Percentiles rank a stretch among this genome's conserved stretches.
These are phyloP conservation scores for Drosophila fungiperda DNA, from an alignment of 2,888 invertebrate species.

Conservation along the genomic window DNA sequence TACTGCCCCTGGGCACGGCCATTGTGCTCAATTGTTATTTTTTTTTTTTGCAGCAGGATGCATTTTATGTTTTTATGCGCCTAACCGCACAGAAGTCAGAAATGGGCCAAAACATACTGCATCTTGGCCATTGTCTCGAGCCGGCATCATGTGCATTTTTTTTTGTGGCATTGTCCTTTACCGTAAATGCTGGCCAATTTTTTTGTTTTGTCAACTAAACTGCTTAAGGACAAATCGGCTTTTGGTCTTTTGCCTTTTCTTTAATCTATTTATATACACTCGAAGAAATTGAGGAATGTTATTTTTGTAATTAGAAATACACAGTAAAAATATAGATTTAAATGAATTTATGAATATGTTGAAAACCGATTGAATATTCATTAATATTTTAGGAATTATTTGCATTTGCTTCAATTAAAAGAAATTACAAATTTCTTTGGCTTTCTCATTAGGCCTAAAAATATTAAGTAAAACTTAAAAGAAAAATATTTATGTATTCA, in stretches of 20 bases:
- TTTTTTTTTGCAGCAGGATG: slow-evolving; percentile 41
- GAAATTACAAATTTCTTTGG: no score
- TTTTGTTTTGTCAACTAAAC: slow-evolving; percentile 39
- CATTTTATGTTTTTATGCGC: slow-evolving; percentile 37
- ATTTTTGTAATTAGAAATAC: background rate
- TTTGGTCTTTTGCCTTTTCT: background rate
- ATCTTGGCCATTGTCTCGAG: slow-evolving; percentile 28
- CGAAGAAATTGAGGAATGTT: background rate
- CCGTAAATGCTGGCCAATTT: slow-evolving; percentile 46
- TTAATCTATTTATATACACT: background rate
- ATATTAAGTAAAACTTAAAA: background rate
- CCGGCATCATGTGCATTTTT: slow-evolving; percentile 9
- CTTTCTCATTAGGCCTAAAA: no score
- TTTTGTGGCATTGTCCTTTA: slow-evolving; percentile 32
- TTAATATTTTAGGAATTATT: no score
- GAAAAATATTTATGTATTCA: background rate
- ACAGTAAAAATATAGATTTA: background rate
- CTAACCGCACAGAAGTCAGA: slow-evolving; percentile 80
- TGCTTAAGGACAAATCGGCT: slow-evolving; percentile 24
- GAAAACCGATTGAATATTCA: no score
- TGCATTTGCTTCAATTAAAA: no score
- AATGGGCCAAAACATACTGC: slow-evolving; percentile 52
- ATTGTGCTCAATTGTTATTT: slow-evolving; percentile 22
- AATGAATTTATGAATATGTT: background rate
- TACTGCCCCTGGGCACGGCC: slow-evolving; percentile 22